Evolutionary conservation across 2,113 vertebrate species (phyloP), one percentile per base, ranked within the genome.

Genomic region (Castor canadensis): DNA sequence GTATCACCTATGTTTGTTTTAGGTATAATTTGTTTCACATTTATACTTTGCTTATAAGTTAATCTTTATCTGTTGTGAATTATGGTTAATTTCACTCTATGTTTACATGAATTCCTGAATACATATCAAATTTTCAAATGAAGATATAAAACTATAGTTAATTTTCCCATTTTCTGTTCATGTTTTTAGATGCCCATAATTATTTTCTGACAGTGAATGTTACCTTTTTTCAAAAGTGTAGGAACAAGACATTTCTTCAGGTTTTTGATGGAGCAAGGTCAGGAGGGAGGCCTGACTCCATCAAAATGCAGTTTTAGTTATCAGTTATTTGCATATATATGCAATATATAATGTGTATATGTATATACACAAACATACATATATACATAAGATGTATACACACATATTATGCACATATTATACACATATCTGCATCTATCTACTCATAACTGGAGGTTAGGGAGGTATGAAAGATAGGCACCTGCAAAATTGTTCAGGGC

Each of bases 101-200:
- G 86, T 93, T 90, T 81, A 62, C 56, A 38, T 82, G 7, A 83
- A 40, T 90, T 81, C 89, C 19, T 76, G 85, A 35, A 75, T 80
- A 30, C 1, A 54, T 20, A 67, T 35, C 16, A 73, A 84, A 4
- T 6, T 62, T 87, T 72, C 38, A 60, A 84, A 38, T 52, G 2
- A 77, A 88, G 13, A 67, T 3, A 58, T 1, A 16, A 0, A 38
- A 6, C 3, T 30, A 38, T 40, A 40, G 10, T 85, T 52, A 76
- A 84, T 93, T 89, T 83, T 72, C 13, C 32, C 43, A 4, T 87
- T 83, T 86, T 28, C 4, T 73, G 26, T 82, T 72, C 2, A 38
- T 66, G 24, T 58, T 71, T 91, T 88, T 47, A 38, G 19, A n/a
- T 20, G 2, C 0, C 19, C 20, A 67, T 45, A 52, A 0, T 64